These are phyloP conservation scores for Drosophila limbata DNA, from an alignment of 2,888 invertebrate genomes.

Conservation along the genomic window DNA sequence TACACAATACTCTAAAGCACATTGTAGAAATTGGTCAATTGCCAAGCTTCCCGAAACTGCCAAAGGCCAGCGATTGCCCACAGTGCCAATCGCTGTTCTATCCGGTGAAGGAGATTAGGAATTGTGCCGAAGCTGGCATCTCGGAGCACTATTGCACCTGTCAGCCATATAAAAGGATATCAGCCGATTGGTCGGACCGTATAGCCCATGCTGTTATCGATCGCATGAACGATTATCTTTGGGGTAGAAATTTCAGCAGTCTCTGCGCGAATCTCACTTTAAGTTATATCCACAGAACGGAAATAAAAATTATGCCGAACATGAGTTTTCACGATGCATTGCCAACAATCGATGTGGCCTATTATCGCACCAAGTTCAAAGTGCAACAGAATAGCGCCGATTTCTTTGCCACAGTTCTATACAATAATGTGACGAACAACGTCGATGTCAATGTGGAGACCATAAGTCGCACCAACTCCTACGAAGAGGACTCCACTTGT, in stretches of 20 bases:
- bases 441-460: conserved; percentile 86
- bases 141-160: conserved; percentile 91
- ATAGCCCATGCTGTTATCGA: conserved; percentile 50
- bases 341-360: conserved; percentile 18
- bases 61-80: conserved; percentile 87
- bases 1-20: conserved; percentile 89
- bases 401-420: conserved; percentile 89
- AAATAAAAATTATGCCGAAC: conserved; percentile 45
- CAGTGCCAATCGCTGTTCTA: conserved; percentile 88
- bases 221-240: conserved; percentile 60
- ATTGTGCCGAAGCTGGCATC: conserved; percentile 89
- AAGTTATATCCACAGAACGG: conserved; percentile 53
- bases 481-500: conserved; percentile 86
- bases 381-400: conserved; percentile 88
- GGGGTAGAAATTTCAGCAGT: conserved; percentile 44
- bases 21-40: conserved; percentile 85
- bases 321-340: conserved; percentile 17
- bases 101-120: conserved; percentile 86
- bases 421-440: conserved; percentile 66
- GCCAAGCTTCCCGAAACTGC: conserved; percentile 54
- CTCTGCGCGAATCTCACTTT: conserved; percentile 52
- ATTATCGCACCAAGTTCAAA: conserved; percentile 86
- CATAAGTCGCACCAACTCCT: conserved; percentile 87
- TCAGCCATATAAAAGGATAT: conserved; percentile 65
- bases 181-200: conserved; percentile 30